These are phyloP conservation scores for Pentamera pediparva DNA, from an alignment of 53 echinoderm and acorn worm species.

Conservation along the genomic window DNA sequence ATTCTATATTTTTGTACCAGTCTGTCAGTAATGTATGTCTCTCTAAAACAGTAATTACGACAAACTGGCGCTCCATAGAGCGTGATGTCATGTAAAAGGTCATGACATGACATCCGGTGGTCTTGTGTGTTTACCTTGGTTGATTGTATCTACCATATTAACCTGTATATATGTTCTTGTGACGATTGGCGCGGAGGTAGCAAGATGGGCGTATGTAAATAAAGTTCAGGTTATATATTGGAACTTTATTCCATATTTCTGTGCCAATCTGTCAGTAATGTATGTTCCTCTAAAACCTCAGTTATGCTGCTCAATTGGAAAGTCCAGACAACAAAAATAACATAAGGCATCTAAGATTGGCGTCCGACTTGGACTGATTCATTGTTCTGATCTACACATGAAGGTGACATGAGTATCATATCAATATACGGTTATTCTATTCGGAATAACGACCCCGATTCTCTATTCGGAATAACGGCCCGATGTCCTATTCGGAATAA, in stretches of 20 bases:
- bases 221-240: not conserved
- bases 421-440: too few species aligned
- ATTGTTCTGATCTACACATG: too few species aligned
- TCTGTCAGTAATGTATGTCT: constrained; percentile 5
- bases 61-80: not conserved
- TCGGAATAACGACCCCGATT: too few species aligned
- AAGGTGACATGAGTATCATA: too few species aligned
- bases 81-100: not conserved
- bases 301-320: not conserved
- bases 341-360: too few species aligned
- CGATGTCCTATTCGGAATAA: too few species aligned
- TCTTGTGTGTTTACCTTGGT: not conserved
- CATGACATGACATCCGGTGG: not conserved
- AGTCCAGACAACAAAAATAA: too few species aligned
- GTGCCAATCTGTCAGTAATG: not conserved
- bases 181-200: constrained; percentile 1
- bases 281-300: not conserved
- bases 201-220: not conserved
- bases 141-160: not conserved
- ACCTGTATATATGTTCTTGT: not conserved
- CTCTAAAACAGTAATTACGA: constrained; percentile 12
- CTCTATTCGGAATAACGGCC: too few species aligned
- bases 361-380: too few species aligned
- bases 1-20: not conserved
- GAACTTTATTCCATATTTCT: not conserved